Percentiles rank a stretch among this genome's conserved stretches.
Evolutionary conservation across 2,888 invertebrate species (phyloP).

Genomic region (Xestia xanthographa): DNA sequence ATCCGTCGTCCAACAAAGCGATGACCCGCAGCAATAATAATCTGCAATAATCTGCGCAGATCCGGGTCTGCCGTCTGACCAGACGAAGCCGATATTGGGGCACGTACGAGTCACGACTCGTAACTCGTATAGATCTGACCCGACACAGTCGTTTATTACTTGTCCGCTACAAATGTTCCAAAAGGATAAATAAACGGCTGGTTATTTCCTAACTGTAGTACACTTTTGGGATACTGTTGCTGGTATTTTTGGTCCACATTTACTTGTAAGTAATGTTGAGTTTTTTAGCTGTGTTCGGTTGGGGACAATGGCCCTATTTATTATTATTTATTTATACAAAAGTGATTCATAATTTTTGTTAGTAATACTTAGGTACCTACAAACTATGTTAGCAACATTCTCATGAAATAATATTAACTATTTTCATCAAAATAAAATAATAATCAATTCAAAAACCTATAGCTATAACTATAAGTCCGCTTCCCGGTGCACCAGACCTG

Average conservation of each 20-base stretch:
- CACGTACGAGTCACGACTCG: constrained; percentile 56
- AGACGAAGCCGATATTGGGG: constrained; percentile 55
- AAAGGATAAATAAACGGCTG: constrained; percentile 32
- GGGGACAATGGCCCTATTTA: too few species aligned
- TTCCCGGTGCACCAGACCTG: too few species aligned
- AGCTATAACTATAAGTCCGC: too few species aligned
- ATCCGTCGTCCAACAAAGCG: constrained; percentile 20
- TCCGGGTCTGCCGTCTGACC: constrained; percentile 58
- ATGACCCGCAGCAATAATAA: constrained; percentile 29
- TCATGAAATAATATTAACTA: too few species aligned
- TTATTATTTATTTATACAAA: too few species aligned
- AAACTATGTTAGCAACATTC: too few species aligned
- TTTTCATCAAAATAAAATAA: too few species aligned
- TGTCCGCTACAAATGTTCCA: constrained; percentile 47
- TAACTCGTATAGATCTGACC: constrained; percentile 43
- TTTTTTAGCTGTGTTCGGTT: too few species aligned
- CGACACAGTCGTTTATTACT: constrained; percentile 53
- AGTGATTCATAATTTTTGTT: too few species aligned
- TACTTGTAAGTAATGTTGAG: not conserved
- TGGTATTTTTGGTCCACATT: not conserved
- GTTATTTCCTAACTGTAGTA: constrained; percentile 28
- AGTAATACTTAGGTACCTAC: too few species aligned
- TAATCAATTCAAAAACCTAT: too few species aligned
- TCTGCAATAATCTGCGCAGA: constrained; percentile 58
- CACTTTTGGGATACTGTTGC: constrained; percentile 8